These are phyloP conservation scores for Phalacrocorax brasilianus DNA, from an alignment of 2,113 vertebrate species.

Conservation along the genomic window DNA sequence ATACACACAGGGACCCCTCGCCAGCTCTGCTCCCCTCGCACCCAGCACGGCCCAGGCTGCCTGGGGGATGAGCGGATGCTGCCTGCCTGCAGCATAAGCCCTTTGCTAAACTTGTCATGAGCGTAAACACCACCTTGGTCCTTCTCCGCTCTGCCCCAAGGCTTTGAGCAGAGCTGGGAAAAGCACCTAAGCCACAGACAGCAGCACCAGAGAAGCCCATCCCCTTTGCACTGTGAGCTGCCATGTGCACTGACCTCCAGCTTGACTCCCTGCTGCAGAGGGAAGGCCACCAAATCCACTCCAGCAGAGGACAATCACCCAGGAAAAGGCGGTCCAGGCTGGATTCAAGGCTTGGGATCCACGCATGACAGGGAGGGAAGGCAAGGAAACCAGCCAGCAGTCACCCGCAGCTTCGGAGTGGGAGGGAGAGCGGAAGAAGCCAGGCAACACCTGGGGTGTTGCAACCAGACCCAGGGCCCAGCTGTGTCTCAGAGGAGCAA, in stretches of 20 bases:
- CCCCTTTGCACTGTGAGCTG: fast-evolving
- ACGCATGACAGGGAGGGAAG: neutral
- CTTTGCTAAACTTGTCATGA: neutral
- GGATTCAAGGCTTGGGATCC: neutral
- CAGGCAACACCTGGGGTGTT: neutral
- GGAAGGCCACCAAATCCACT: neutral
- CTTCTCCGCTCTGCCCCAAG: fast-evolving
- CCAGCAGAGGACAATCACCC: neutral
- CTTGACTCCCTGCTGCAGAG: fast-evolving
- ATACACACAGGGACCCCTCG: neutral
- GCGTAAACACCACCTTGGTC: fast-evolving
- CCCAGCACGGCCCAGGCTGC: neutral
- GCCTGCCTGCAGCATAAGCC: fast-evolving
- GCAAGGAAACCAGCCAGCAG: neutral
- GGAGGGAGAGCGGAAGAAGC: neutral
- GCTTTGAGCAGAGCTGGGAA: neutral
- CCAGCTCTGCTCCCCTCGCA: neutral
- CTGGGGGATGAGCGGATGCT: fast-evolving
- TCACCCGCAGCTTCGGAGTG: neutral
- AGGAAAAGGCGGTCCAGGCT: fast-evolving
- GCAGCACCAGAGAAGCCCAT: fast-evolving
- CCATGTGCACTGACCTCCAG: neutral
- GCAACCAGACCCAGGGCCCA: neutral
- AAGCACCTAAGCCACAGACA: neutral
- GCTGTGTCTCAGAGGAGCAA: fast-evolving